Evolutionary conservation across 2,797 vertebrate species (phyloP).

Genomic region (Muscicapa striata): DNA sequence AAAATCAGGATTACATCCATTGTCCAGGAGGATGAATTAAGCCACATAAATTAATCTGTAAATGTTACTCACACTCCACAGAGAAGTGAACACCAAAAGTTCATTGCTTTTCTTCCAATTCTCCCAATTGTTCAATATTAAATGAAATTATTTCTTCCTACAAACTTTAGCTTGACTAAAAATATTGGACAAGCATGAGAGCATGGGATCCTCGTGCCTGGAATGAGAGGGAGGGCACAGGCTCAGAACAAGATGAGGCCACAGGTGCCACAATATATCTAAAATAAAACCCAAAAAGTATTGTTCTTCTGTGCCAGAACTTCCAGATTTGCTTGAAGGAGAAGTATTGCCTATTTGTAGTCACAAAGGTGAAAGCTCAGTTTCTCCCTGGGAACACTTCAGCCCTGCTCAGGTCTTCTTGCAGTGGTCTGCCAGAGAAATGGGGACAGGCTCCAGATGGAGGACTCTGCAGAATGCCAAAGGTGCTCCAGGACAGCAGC

Average conservation of each 20-base stretch:
- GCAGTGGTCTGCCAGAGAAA: background rate
- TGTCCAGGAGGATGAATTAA: background rate
- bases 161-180: background rate
- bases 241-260: background rate
- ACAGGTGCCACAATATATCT: background rate
- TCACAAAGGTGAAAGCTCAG: background rate
- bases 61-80: background rate
- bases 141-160: background rate
- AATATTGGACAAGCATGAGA: background rate
- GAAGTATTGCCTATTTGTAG: background rate
- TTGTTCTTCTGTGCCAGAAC: background rate
- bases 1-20: background rate
- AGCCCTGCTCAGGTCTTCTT: background rate
- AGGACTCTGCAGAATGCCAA: background rate
- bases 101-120: background rate
- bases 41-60: background rate
- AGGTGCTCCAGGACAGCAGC: background rate
- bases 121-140: background rate
- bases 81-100: background rate
- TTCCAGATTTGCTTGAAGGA: background rate
- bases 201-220: background rate
- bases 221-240: background rate
- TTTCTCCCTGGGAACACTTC: background rate
- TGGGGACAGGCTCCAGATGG: fast-evolving
- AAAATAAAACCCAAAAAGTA: background rate